Evolutionary conservation across 2,888 invertebrate species (phyloP).

Genomic region (Uloborus plumipes): DNA sequence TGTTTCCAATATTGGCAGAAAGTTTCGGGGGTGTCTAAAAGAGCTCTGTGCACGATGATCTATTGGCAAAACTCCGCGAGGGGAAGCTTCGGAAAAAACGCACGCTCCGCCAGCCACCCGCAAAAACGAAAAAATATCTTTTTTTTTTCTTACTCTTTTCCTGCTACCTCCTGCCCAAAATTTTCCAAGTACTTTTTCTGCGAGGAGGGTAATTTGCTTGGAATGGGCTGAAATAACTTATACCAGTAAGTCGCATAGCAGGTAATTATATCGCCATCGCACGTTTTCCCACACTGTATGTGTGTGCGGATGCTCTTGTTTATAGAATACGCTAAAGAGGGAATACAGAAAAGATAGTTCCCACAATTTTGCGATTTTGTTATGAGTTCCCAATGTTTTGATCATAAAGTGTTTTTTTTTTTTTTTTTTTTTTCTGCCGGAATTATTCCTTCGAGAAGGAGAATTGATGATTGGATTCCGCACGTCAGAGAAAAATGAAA

Average conservation of each 20-base stretch:
- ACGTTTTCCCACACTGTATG: conserved; percentile 7
- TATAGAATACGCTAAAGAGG: too few relatives aligned
- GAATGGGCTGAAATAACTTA: conserved; percentile 18
- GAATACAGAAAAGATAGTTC: too few relatives aligned
- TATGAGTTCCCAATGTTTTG: too few relatives aligned
- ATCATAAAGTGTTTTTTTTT: too few relatives aligned
- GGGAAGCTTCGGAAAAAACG: conserved; percentile 44
- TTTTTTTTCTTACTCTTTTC: not conserved
- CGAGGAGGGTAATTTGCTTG: conserved; percentile 21
- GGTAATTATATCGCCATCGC: conserved; percentile 24
- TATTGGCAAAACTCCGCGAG: conserved; percentile 24
- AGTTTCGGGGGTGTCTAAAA: not conserved
- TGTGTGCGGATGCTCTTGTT: not conserved
- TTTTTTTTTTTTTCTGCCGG: too few relatives aligned
- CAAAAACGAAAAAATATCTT: conserved; percentile 35
- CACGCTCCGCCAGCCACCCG: conserved; percentile 49
- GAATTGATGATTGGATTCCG: too few relatives aligned
- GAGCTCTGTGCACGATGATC: conserved; percentile 6
- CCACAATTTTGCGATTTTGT: too few relatives aligned
- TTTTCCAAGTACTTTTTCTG: not conserved
- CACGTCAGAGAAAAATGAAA: too few relatives aligned
- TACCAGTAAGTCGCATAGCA: conserved; percentile 8
- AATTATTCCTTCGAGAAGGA: too few relatives aligned
- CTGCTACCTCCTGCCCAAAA: conserved; percentile 1
- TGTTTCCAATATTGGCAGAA: not conserved